Percentiles rank a stretch among this genome's conserved stretches.
These are phyloP conservation scores for Oncorhynchus nerka DNA, from an alignment of 2,113 vertebrate genomes.

Conservation along the genomic window DNA sequence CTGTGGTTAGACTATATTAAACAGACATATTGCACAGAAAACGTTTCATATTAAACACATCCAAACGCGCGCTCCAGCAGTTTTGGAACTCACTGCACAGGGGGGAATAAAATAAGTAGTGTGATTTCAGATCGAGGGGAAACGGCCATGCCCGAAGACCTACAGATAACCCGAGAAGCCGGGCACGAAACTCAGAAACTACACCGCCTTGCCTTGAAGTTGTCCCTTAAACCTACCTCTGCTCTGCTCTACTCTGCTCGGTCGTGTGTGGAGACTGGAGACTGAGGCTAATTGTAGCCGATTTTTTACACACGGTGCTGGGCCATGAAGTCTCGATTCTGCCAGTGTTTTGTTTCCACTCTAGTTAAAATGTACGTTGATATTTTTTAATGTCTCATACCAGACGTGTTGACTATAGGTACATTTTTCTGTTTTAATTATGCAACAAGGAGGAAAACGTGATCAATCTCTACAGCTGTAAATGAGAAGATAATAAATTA, in stretches of 20 bases:
- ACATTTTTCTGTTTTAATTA: constrained; percentile 19
- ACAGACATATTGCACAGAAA: background rate
- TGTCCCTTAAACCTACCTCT: constrained; percentile 59
- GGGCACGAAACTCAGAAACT: constrained; percentile 66
- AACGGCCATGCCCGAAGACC: constrained; percentile 60
- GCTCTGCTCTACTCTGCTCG: constrained; percentile 52
- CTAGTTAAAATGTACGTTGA: constrained; percentile 48
- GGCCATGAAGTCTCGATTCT: constrained; percentile 66
- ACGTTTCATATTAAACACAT: constrained; percentile 1
- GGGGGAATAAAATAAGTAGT: constrained; percentile 61
- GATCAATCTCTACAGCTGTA: constrained; percentile 13
- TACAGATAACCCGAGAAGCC: constrained; percentile 74
- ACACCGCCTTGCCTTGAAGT: constrained; percentile 77
- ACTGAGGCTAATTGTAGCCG: constrained; percentile 75
- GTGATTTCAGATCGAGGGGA: constrained; percentile 57
- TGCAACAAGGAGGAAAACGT: constrained; percentile 23
- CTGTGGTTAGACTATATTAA: constrained; percentile 2
- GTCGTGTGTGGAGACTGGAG: constrained; percentile 9
- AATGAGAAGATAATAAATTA: background rate
- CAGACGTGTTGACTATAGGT: constrained; percentile 24
- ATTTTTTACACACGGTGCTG: constrained; percentile 41
- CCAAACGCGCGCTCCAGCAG: constrained; percentile 2
- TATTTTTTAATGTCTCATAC: constrained; percentile 19
- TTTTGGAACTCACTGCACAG: constrained; percentile 14
- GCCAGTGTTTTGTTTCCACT: constrained; percentile 27